Base-by-base conservation (phyloP, 2,888 invertebrate genomes). In the Stenodema calcarata region DNA sequence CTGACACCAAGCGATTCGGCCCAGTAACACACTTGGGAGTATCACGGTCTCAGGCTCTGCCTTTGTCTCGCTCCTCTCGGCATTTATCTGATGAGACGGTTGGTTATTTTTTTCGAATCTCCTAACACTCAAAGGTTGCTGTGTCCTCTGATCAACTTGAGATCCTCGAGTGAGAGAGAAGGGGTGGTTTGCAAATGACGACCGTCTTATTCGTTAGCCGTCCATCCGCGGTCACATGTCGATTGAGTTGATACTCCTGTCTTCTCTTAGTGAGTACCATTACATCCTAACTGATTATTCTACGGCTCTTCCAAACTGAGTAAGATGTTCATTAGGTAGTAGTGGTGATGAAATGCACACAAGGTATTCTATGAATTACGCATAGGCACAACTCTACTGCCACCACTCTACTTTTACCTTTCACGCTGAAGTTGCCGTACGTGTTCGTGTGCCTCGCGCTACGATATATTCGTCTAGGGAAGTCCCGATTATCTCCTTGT, bases 11-110 rank as follows among this genome's bases (percentile, higher is more conserved):
- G 73, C 73, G 73, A 62, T 62, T 73, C 73, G 41, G 41, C 78
- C 78, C 78, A 41, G 78, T 78, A 78, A 78, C 78, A 78, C 78
- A 78, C 78, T 44, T 73, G 73, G 70, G 44, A 14, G 23, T 16
- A 18, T 78, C 78, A 78, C 44, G 78, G 78, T 78, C 44, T 73
- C 41, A 30, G 73, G n/a, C 9, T 35, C 73, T 30, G 35, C 73
- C 73, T 73, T 73, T 73, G 73, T 73, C 73, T 73, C 35, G 30
- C 35, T 14, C 73, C 50, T 50, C 50, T 11, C 27, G 3, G 27
- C 18, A 18, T 12, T 62, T 62, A 62, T 62, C 62, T 62, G 62
- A 62, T 62, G 62, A 23, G 62, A 62, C 18, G 62, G 23, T n/a
- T n/a, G 18, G 27, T 12, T 47, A 23, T 62, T 62, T 62, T 23